Evolutionary conservation across 2,888 invertebrate genomes (phyloP).

Genomic region (Chrysolina oricalcia): DNA sequence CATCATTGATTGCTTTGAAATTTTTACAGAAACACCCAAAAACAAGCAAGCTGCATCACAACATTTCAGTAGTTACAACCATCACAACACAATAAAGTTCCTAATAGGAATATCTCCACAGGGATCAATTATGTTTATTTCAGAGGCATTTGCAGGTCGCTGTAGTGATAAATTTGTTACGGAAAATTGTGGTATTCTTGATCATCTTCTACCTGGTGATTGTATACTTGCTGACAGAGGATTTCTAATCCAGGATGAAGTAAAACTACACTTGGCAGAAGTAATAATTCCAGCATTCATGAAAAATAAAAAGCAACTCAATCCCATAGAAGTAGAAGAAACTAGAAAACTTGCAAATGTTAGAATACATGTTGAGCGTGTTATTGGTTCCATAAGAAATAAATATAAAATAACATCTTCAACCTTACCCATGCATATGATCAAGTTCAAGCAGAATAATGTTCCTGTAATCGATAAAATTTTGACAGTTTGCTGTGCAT

Average conservation of each 20-base stretch:
- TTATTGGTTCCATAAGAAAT: neutral
- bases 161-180: slow-evolving; percentile 35
- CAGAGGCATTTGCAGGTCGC: slow-evolving; percentile 31
- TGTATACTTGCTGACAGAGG: slow-evolving; percentile 33
- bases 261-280: slow-evolving; percentile 15
- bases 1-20: slow-evolving; percentile 52
- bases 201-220: slow-evolving; percentile 32
- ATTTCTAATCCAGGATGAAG: slow-evolving; percentile 35
- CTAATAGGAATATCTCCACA: slow-evolving; percentile 50
- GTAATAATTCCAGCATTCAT: slow-evolving; percentile 34
- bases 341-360: slow-evolving; percentile 13
- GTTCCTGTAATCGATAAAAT: slow-evolving; percentile 6
- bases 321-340: slow-evolving; percentile 11
- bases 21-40: slow-evolving; percentile 46
- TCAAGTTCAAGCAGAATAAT: slow-evolving; percentile 8
- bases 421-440: neutral
- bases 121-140: slow-evolving; percentile 38
- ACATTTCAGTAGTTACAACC: slow-evolving; percentile 51
- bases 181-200: slow-evolving; percentile 28
- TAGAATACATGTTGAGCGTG: slow-evolving; percentile 6
- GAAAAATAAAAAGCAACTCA: slow-evolving; percentile 28
- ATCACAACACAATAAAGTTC: slow-evolving; percentile 50
- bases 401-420: neutral
- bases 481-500: slow-evolving; percentile 25
- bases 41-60: slow-evolving; percentile 26